These are phyloP conservation scores for Pseudachorutes palmiensis DNA, from an alignment of 1,140 invertebrate genomes.

Conservation along the genomic window DNA sequence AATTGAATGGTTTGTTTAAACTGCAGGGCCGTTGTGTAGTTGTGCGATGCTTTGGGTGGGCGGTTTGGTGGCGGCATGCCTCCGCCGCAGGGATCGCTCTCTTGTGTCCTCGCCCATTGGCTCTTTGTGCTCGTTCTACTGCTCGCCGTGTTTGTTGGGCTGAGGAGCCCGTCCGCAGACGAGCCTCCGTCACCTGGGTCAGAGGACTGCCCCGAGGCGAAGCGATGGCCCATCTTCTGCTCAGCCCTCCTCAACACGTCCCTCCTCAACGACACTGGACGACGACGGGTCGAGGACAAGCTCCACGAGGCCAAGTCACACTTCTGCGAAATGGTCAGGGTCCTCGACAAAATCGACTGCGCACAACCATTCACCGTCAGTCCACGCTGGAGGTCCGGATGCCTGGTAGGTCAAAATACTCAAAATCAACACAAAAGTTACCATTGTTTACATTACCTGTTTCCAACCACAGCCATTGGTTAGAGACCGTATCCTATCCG, in stretches of 20 bases:
- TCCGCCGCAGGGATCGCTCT: constrained; percentile 34
- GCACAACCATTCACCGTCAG: constrained; percentile 32
- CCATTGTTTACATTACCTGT: no score
- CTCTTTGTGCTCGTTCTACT: constrained; percentile 8
- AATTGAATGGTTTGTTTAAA: background rate
- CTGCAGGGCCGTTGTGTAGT: constrained; percentile 33
- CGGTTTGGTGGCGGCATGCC: constrained; percentile 38
- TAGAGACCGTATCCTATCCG: no score
- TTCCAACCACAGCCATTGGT: no score
- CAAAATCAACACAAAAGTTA: no score
- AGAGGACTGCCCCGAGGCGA: constrained; percentile 19
- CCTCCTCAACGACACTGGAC: constrained; percentile 24
- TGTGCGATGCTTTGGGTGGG: constrained; percentile 39
- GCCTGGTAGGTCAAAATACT: constrained; percentile 26
- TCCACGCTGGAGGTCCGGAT: constrained; percentile 22
- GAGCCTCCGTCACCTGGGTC: background rate
- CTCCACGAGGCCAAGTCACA: constrained; percentile 25
- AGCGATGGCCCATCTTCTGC: constrained; percentile 26
- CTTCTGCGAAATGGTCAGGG: constrained; percentile 35
- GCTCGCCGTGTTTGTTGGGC: background rate
- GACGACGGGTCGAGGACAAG: constrained; percentile 12
- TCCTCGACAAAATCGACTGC: constrained; percentile 36
- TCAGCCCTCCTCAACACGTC: constrained; percentile 24
- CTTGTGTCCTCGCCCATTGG: constrained; percentile 23
- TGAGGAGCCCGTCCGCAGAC: constrained; percentile 1